Evolutionary conservation across 2,113 vertebrate genomes (phyloP).

Genomic region (Verasper variegatus): DNA sequence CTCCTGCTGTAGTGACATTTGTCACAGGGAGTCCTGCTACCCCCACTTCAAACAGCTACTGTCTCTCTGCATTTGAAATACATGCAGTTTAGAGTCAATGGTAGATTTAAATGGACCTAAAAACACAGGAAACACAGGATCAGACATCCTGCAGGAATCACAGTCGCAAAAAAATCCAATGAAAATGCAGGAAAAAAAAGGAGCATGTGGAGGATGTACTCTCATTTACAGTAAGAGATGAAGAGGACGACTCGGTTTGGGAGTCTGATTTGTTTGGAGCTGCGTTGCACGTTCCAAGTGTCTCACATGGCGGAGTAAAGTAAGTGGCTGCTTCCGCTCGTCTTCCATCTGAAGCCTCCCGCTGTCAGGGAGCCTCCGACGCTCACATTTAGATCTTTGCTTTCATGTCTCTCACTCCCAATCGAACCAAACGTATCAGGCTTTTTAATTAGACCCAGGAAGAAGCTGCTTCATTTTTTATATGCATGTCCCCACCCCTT

Average conservation of each 20-base stretch:
- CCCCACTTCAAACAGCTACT: not conserved
- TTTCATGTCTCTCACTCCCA: conserved; percentile 38
- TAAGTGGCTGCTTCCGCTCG: conserved; percentile 25
- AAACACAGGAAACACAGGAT: not conserved
- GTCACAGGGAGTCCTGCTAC: conserved; percentile 7
- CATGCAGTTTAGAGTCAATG: not conserved
- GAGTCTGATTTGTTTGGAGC: conserved; percentile 23
- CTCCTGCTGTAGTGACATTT: conserved; percentile 55
- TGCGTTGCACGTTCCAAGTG: conserved; percentile 3
- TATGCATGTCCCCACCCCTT: not conserved
- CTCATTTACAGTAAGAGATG: not conserved
- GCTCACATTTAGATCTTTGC: conserved; percentile 44
- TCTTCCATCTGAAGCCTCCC: conserved; percentile 28
- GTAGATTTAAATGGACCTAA: not conserved
- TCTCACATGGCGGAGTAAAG: conserved; percentile 23
- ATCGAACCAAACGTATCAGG: conserved; percentile 32
- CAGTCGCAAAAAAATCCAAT: no score
- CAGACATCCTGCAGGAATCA: not conserved
- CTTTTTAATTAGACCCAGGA: conserved; percentile 53
- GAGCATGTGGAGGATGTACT: no score
- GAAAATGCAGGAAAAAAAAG: not conserved
- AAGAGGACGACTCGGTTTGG: conserved; percentile 1
- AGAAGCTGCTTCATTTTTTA: conserved; percentile 14
- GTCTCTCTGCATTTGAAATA: not conserved
- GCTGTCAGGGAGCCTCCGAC: conserved; percentile 40